These are phyloP conservation scores for Leptinotarsa texana DNA, from an alignment of 1,140 invertebrate genomes.

Conservation along the genomic window DNA sequence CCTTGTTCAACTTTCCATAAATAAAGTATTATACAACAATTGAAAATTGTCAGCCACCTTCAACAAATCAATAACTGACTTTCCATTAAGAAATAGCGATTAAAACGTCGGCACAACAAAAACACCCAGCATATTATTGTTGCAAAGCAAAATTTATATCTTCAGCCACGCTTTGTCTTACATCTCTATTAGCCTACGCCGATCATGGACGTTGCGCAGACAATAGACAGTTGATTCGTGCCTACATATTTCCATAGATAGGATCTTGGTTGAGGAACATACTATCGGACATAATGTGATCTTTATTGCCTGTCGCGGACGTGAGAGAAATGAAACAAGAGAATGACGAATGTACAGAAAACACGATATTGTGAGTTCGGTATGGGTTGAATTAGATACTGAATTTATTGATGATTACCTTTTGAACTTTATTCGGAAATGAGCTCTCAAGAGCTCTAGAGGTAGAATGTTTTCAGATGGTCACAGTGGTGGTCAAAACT, in stretches of 20 bases:
- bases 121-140: background rate
- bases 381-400: too few species aligned
- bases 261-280: background rate
- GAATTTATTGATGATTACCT: too few species aligned
- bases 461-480: too few species aligned
- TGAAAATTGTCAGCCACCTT: too few species aligned
- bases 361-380: background rate
- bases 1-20: too few species aligned
- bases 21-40: too few species aligned
- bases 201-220: background rate
- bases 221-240: background rate
- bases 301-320: slow-evolving; percentile 1
- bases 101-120: background rate
- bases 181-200: background rate
- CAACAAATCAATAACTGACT: background rate
- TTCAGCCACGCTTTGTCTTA: background rate
- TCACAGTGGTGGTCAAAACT: too few species aligned
- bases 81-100: slow-evolving; percentile 1
- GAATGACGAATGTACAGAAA: background rate
- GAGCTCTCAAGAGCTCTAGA: too few species aligned
- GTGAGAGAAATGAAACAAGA: background rate
- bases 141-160: slow-evolving; percentile 1
- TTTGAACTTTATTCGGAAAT: too few species aligned
- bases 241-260: slow-evolving; percentile 6
- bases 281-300: slow-evolving; percentile 8